A percentile compares a stretch with the other conserved stretches of the same genome.
Evolutionary conservation across 2,888 invertebrate genomes (phyloP).

Genomic region (Leucoptera coffeella): DNA sequence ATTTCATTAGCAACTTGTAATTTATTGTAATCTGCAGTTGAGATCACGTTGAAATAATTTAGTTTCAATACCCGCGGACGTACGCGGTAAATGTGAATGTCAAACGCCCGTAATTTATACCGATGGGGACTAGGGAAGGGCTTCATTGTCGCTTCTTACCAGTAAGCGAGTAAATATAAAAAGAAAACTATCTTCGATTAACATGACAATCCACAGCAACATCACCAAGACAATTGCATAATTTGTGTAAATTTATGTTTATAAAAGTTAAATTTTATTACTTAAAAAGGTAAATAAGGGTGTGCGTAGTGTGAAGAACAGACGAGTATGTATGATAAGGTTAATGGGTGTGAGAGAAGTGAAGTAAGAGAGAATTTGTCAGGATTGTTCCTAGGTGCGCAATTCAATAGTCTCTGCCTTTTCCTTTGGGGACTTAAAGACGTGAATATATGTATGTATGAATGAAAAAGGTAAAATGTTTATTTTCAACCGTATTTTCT

Average conservation of each 20-base stretch:
- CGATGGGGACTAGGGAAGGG: no score
- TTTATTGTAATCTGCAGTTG: constrained; percentile 18
- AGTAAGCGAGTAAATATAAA: no score
- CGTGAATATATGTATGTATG: not conserved
- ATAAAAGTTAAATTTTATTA: no score
- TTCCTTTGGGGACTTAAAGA: not conserved
- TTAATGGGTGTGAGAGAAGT: not conserved
- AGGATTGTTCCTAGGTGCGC: constrained; percentile 12
- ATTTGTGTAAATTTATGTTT: no score
- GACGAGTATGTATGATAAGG: not conserved
- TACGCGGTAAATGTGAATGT: constrained; percentile 28
- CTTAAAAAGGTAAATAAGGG: no score
- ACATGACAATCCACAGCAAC: no score
- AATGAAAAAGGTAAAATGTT: not conserved
- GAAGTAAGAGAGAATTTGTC: not conserved
- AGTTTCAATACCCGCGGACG: constrained; percentile 34
- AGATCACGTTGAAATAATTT: constrained; percentile 35
- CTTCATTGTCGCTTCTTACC: no score
- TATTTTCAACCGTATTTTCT: not conserved
- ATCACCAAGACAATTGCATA: no score
- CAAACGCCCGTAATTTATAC: constrained; percentile 28
- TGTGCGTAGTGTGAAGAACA: constrained; percentile 16
- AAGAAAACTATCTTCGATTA: no score
- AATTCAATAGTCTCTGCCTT: not conserved
- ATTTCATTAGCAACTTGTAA: constrained; percentile 28